These are phyloP conservation scores for Tenthredo mesomela DNA, from an alignment of 2,888 invertebrate species.

Conservation along the genomic window DNA sequence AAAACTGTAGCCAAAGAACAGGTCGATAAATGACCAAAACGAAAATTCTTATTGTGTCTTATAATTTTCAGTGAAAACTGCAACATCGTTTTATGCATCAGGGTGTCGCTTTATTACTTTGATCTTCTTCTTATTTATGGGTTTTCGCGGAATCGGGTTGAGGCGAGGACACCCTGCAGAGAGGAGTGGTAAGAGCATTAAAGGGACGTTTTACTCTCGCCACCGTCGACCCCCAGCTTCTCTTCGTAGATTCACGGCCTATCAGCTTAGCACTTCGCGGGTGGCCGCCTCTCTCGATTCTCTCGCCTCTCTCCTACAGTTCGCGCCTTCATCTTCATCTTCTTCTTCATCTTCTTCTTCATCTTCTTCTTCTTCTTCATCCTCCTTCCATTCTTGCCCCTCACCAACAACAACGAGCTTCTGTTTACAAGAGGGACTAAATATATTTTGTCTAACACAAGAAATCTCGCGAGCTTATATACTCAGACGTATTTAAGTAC, in stretches of 20 bases:
- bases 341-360: not conserved
- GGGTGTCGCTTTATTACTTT: conserved; percentile 41
- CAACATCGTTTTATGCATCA: conserved; percentile 53
- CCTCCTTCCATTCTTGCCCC: conserved; percentile 7
- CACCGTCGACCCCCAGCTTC: conserved; percentile 63
- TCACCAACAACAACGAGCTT: conserved; percentile 38
- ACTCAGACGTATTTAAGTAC: not conserved
- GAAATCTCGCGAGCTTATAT: conserved; percentile 12
- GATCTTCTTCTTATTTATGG: conserved; percentile 31
- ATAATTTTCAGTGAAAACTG: not conserved
- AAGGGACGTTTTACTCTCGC: conserved; percentile 75
- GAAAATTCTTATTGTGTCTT: too few relatives aligned
- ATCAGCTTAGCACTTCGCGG: conserved; percentile 75
- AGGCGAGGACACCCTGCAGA: conserved; percentile 61
- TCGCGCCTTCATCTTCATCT: conserved; percentile 22
- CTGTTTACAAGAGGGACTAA: conserved; percentile 18
- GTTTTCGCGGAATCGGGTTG: conserved; percentile 21
- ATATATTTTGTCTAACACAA: conserved; percentile 4
- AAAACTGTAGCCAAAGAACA: too few relatives aligned
- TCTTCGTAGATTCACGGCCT: conserved; percentile 74
- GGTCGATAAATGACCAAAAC: too few relatives aligned
- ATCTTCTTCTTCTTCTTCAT: conserved; percentile 26
- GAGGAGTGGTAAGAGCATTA: conserved; percentile 76
- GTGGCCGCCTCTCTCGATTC: conserved; percentile 65
- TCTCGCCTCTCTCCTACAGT: conserved; percentile 57